Conservation (phyloP, 1,140 invertebrate genomes). For the Brachionus calyciflorus region DNA sequence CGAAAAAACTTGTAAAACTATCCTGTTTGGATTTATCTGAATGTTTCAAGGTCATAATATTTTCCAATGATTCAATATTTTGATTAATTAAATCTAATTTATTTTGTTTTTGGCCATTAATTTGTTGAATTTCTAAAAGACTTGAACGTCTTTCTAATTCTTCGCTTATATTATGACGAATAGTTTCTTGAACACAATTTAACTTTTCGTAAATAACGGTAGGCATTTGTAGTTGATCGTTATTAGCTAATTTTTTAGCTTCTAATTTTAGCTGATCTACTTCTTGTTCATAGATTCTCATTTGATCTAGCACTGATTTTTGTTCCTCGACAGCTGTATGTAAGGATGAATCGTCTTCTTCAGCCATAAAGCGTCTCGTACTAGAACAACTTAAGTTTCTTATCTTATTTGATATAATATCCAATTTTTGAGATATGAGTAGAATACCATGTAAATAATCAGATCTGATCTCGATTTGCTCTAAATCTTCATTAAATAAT, state of each 20-base stretch:
- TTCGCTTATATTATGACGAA: conserved; percentile 18
- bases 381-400: neutral
- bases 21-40: neutral
- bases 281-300: conserved; percentile 35
- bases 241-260: neutral
- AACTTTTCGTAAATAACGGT: conserved; percentile 21
- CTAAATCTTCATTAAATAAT: neutral
- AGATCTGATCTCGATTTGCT: neutral
- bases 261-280: conserved; percentile 5
- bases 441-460: neutral
- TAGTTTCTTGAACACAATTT: conserved; percentile 32
- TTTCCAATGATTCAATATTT: neutral
- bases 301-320: conserved; percentile 19
- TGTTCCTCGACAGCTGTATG: conserved; percentile 38
- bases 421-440: neutral
- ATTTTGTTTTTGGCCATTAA: neutral
- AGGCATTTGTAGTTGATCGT: neutral
- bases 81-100: neutral
- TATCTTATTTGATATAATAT: neutral
- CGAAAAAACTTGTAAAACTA: conserved; percentile 23
- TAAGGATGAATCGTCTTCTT: conserved; percentile 38
- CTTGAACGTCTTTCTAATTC: conserved; percentile 37
- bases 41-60: neutral
- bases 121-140: conserved; percentile 4
- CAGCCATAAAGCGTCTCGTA: conserved; percentile 23